A percentile compares a stretch with the other conserved stretches of the same genome.
These are phyloP conservation scores for Rhopilema esculentum DNA, from an alignment of 30 jellyfish, hydroid and myxozoan genomes.

Conservation along the genomic window DNA sequence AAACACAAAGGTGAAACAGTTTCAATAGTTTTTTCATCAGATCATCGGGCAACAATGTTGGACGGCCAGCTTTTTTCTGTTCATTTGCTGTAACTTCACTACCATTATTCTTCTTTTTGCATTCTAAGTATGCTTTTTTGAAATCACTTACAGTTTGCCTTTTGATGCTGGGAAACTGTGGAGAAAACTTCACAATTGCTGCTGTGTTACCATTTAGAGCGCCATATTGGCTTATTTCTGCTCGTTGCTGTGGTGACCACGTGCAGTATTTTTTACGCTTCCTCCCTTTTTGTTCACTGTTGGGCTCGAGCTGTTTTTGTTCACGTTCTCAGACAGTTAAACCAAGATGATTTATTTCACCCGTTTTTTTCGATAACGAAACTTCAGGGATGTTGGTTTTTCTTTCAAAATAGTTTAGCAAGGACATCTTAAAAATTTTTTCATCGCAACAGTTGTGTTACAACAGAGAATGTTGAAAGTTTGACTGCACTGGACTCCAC, in stretches of 20 bases:
- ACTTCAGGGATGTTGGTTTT: too few relatives aligned
- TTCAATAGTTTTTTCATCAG: too few relatives aligned
- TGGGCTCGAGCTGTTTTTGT: slow-evolving; percentile 9
- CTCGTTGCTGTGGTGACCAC: slow-evolving; percentile 31
- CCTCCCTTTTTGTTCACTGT: slow-evolving; percentile 13
- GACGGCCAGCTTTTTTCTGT: too few relatives aligned
- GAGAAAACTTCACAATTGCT: slow-evolving; percentile 19
- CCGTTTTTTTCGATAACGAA: too few relatives aligned
- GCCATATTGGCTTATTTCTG: slow-evolving; percentile 10
- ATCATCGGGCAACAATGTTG: too few relatives aligned
- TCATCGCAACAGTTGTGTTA: not conserved
- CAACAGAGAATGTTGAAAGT: slow-evolving; percentile 17
- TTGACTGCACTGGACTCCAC: slow-evolving; percentile 7
- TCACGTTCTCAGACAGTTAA: slow-evolving; percentile 1
- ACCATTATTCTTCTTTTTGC: slow-evolving; percentile 2
- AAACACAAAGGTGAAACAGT: too few relatives aligned
- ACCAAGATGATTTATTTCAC: too few relatives aligned
- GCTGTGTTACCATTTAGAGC: slow-evolving; percentile 2
- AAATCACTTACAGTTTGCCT: slow-evolving; percentile 5
- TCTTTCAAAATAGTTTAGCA: too few relatives aligned
- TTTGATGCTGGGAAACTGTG: slow-evolving; percentile 2
- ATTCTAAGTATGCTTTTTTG: not conserved
- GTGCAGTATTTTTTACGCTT: slow-evolving; percentile 11
- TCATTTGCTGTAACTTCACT: too few relatives aligned
- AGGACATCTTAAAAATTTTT: not conserved